A percentile compares a stretch with the other conserved stretches of the same genome.
Evolutionary conservation across 2,888 invertebrate genomes (phyloP).

Genomic region (Trichogramma dendrolimi): DNA sequence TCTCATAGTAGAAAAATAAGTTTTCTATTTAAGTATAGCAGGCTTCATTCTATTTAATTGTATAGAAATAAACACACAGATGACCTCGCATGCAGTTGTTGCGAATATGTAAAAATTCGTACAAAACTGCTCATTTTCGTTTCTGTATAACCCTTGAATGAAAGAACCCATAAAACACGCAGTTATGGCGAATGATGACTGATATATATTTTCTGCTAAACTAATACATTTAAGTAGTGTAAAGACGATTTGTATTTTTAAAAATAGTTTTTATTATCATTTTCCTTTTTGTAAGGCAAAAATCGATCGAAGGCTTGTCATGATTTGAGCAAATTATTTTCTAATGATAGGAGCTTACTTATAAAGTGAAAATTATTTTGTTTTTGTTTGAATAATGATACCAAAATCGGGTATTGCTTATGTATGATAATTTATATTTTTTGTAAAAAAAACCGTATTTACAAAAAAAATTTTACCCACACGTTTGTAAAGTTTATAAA

Average conservation of each 20-base stretch:
- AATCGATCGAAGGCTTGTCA: not conserved
- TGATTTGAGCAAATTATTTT: no score
- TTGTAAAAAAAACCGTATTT: constrained; percentile 6
- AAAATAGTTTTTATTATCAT: not conserved
- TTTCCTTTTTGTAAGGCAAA: not conserved
- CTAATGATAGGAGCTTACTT: no score
- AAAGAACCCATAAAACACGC: constrained; percentile 13
- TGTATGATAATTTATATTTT: constrained; percentile 2
- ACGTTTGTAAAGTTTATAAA: constrained; percentile 6
- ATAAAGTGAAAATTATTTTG: no score
- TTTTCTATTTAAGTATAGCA: constrained; percentile 19
- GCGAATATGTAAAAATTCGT: constrained; percentile 22
- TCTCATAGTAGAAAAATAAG: constrained; percentile 20
- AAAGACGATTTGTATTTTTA: constrained; percentile 12
- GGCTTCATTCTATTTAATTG: constrained; percentile 25
- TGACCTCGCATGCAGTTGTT: constrained; percentile 26
- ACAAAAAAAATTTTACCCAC: constrained; percentile 1
- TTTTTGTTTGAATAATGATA: no score
- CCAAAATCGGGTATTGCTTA: not conserved
- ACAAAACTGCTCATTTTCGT: constrained; percentile 14
- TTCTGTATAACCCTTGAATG: constrained; percentile 17
- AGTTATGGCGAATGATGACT: constrained; percentile 35
- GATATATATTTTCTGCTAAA: constrained; percentile 20
- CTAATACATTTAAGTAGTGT: not conserved
- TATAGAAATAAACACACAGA: constrained; percentile 26